Percentiles rank a stretch among this genome's conserved stretches.
These are phyloP conservation scores for Smutsia gigantea DNA, from an alignment of 2,797 vertebrate species.

Conservation along the genomic window DNA sequence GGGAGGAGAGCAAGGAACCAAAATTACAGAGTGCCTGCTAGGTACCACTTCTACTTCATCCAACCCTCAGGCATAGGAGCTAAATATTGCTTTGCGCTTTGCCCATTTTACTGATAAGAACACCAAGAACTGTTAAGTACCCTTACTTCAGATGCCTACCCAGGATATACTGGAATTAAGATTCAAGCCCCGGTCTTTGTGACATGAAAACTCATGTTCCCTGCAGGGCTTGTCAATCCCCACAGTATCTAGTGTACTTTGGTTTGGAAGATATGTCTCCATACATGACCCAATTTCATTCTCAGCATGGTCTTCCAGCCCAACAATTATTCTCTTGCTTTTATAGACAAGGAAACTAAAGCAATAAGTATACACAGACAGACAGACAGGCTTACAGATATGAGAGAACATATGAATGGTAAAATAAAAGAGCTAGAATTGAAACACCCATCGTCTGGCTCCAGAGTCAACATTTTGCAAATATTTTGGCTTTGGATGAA, in stretches of 20 bases:
- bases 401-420: background rate
- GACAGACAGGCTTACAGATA: background rate
- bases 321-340: background rate
- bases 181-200: background rate
- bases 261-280: background rate
- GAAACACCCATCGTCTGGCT: background rate
- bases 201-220: background rate
- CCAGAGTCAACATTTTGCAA: background rate
- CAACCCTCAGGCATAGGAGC: background rate
- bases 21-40: background rate
- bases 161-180: background rate
- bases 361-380: background rate
- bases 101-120: background rate
- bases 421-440: background rate
- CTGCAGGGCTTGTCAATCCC: background rate
- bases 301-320: too few species aligned
- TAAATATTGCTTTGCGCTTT: background rate
- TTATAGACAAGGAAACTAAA: background rate
- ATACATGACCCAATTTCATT: background rate
- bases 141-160: background rate
- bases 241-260: background rate
- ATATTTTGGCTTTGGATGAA: background rate
- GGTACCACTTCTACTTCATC: background rate
- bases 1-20: background rate
- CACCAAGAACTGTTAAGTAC: background rate